Conservation (phyloP, 2,888 invertebrate genomes). For the Oscheius myriophilus region DNA sequence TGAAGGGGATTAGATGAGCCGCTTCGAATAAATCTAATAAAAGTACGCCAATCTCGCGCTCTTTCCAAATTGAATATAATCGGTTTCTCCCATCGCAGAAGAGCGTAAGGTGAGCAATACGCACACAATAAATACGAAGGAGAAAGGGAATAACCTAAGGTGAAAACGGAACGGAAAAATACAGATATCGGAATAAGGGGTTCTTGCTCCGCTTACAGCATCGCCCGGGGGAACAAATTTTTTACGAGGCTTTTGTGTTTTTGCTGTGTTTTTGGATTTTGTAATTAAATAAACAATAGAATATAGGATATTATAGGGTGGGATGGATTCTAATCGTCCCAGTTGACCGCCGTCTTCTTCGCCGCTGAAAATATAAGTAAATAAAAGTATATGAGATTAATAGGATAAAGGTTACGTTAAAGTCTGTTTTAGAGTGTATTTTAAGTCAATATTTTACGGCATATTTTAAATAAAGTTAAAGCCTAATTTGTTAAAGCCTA, state of each 20-base stretch:
- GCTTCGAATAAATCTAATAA: constrained; percentile 25
- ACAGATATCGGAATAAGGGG: background rate
- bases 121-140: constrained; percentile 11
- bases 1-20: constrained; percentile 25
- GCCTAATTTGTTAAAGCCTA: too few species aligned
- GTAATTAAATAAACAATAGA: constrained; percentile 13
- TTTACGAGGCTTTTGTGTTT: constrained; percentile 37
- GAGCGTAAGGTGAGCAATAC: too few species aligned
- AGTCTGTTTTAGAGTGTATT: too few species aligned
- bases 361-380: constrained; percentile 39
- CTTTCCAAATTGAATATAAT: too few species aligned
- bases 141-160: constrained; percentile 16
- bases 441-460: too few species aligned
- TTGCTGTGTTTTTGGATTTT: constrained; percentile 35
- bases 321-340: constrained; percentile 33
- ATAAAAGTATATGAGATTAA: background rate
- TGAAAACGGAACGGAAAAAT: background rate
- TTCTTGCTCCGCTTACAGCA: constrained; percentile 15
- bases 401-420: background rate
- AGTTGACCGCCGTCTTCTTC: constrained; percentile 42
- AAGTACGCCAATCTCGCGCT: background rate
- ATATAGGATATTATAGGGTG: constrained; percentile 20
- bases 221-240: constrained; percentile 35
- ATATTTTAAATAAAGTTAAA: too few species aligned
- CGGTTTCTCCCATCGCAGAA: too few species aligned